Percentiles rank a stretch among this genome's conserved stretches.
phyloP scores from a whole-genome alignment of 2,113 vertebrate species.

The Neotoma lepida region DNA sequence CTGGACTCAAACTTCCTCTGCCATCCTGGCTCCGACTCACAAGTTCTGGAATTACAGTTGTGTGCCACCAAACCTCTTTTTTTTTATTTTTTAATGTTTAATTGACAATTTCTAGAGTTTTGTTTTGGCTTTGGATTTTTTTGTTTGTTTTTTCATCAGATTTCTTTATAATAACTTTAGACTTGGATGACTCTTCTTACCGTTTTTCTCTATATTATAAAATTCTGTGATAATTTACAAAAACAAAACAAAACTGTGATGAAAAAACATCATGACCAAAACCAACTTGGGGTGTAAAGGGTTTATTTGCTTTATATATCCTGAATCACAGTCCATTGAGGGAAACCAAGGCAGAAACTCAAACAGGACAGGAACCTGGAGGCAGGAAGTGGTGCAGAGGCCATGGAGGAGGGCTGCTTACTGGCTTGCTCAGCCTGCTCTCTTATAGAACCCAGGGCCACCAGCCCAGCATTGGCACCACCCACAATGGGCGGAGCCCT shows the following conservation, averaged over 20 bases:
- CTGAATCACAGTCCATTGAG: background rate
- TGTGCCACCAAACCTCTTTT: background rate
- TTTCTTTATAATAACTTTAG: slow-evolving; percentile 31
- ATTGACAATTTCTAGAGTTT: background rate
- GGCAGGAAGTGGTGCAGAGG: background rate
- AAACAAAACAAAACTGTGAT: background rate
- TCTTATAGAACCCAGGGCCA: background rate
- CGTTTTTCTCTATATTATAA: background rate
- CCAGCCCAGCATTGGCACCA: background rate
- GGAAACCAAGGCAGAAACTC: background rate
- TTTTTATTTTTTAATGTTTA: background rate
- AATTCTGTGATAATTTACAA: background rate
- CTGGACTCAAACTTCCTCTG: background rate
- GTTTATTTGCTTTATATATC: background rate
- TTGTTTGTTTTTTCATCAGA: background rate
- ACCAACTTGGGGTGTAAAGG: no score
- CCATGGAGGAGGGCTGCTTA: background rate
- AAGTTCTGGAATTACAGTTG: background rate
- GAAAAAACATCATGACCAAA: background rate
- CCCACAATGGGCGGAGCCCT: background rate
- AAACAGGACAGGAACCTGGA: background rate
- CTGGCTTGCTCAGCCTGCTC: background rate
- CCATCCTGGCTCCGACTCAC: background rate
- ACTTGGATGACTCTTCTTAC: background rate
- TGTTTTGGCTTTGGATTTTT: background rate